phyloP scores from a whole-genome alignment of 2,888 invertebrate genomes.

The Eupithecia abbreviata region DNA sequence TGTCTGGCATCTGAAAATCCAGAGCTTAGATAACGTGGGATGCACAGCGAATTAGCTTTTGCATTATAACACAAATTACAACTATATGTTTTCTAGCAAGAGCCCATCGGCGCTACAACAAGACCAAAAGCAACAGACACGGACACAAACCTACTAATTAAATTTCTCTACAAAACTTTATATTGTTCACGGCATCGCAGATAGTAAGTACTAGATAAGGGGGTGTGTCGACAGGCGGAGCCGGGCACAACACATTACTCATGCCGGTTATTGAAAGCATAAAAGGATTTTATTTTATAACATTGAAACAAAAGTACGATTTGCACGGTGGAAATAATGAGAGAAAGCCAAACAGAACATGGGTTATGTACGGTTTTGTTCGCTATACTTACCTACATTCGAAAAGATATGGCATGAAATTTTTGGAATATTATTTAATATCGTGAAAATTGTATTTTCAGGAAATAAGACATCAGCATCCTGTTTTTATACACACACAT shows the following conservation, averaged over 20 bases:
- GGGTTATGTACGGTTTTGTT: background rate
- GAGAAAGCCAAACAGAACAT: background rate
- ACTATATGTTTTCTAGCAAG: background rate
- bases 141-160: conserved; percentile 35
- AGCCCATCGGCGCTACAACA: conserved; percentile 7
- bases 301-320: conserved; percentile 16
- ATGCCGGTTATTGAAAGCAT: conserved; percentile 49
- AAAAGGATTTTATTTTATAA: conserved; percentile 37
- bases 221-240: conserved; percentile 76
- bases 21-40: background rate
- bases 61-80: conserved; percentile 5
- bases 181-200: conserved; percentile 65
- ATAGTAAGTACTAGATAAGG: conserved; percentile 64
- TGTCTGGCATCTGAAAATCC: background rate
- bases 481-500: background rate
- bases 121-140: conserved; percentile 15
- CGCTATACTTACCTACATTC: background rate
- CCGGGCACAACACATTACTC: conserved; percentile 66
- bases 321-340: conserved; percentile 15
- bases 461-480: background rate
- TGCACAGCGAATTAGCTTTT: background rate
- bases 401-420: background rate
- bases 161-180: conserved; percentile 46
- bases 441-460: background rate
- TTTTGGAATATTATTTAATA: no score